Evolutionary conservation across 1,140 invertebrate genomes (phyloP), one percentile per base, ranked within the genome.

Genomic region (Bilobella aurantiaca): DNA sequence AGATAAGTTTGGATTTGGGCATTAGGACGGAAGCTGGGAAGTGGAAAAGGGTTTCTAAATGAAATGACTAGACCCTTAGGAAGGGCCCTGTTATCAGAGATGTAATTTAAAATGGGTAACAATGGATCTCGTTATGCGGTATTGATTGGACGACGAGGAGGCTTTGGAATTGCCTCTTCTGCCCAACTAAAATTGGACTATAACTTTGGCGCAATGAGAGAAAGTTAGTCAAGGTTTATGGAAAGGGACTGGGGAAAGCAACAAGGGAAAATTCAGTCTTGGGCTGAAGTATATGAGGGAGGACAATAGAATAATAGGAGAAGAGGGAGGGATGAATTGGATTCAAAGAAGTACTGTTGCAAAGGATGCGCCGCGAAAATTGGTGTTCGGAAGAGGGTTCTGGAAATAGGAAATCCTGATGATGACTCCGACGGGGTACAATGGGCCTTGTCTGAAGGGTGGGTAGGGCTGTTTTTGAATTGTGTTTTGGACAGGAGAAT

Each of bases 91-190:
- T 68, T 68, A 68, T 64, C 66, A 47, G 58, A 60, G 62, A 64
- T 68, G 66, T 68, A 68, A 68, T 64, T 64, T 64, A 62, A 62
- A 61, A 57, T 28, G 23, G 12, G 34, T 67, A 70, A 65, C 65
- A 70, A 67, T 67, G 65, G 69, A 70, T 70, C 69, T 70, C 69
- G 69, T 70, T 70, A 70, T 67, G 65, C 69, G 63, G 65, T 63
- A 70, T 70, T 67, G 69, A 70, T 70, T 70, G 31, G 62, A 69
- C 27, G 49, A 53, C 29, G 34, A 18, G 46, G 28, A 63, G n/a
- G n/a, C n/a, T n/a, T n/a, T n/a, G n/a, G n/a, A n/a, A n/a, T n/a
- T n/a, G n/a, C n/a, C n/a, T n/a, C n/a, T n/a, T n/a, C n/a, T n/a
- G n/a, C n/a, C n/a, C n/a, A n/a, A n/a, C n/a, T n/a, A n/a, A n/a